Percentiles rank a stretch among this genome's conserved stretches.
These are phyloP conservation scores for Coregonus suidteri DNA, from an alignment of 2,797 vertebrate species.

Conservation along the genomic window DNA sequence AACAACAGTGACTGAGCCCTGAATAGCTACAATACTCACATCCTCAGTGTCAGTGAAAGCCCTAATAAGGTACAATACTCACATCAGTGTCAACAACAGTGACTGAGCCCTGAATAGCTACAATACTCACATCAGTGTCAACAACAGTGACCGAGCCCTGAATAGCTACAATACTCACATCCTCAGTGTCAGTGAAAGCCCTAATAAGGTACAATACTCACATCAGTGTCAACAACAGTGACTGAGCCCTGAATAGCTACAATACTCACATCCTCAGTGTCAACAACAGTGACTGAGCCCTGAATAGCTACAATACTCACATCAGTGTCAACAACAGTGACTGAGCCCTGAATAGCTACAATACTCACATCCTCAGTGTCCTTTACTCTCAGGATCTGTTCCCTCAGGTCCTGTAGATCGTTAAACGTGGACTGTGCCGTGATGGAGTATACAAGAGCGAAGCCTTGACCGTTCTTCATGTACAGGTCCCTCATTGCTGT, in stretches of 20 bases:
- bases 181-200: too few relatives aligned
- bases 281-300: too few relatives aligned
- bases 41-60: conserved; percentile 87
- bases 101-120: too few relatives aligned
- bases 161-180: conserved; percentile 80
- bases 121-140: conserved; percentile 92
- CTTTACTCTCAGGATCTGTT: conserved; percentile 98
- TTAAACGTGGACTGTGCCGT: conserved; percentile 99
- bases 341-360: too few relatives aligned
- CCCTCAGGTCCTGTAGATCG: conserved; percentile 96
- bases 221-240: too few relatives aligned
- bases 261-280: too few relatives aligned
- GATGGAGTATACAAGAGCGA: conserved; percentile 99
- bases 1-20: not conserved
- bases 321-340: not conserved
- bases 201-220: too few relatives aligned
- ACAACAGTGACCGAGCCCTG: not conserved
- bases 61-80: too few relatives aligned
- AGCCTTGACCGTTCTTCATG: conserved; percentile 99
- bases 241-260: too few relatives aligned
- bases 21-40: conserved; percentile 75
- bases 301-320: too few relatives aligned
- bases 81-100: too few relatives aligned
- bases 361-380: conserved; percentile 97
- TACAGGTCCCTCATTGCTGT: conserved; percentile 99